phyloP scores from a whole-genome alignment of 1,140 invertebrate genomes.

The Aphaenogaster floridana region DNA sequence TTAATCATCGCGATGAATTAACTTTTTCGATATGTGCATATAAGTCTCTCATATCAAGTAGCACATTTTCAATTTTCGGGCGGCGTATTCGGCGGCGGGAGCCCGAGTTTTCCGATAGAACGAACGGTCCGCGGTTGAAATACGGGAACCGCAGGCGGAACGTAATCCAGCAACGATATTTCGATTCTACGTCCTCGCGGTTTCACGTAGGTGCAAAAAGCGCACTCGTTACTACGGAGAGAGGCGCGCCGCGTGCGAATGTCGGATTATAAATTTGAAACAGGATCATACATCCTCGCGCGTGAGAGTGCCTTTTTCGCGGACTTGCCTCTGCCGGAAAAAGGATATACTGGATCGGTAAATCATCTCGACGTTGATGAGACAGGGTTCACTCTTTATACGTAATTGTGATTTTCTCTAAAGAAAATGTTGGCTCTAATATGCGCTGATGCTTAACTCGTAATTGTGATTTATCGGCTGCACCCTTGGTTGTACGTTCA shows the following conservation, averaged over 20 bases:
- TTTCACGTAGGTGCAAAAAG: slow-evolving; percentile 57
- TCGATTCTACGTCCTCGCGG: slow-evolving; percentile 56
- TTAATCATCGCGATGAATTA: slow-evolving; percentile 25
- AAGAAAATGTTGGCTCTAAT: slow-evolving; percentile 28
- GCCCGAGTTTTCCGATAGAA: slow-evolving; percentile 42
- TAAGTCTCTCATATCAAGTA: slow-evolving; percentile 17
- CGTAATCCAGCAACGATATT: slow-evolving; percentile 61
- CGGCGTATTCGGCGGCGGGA: neutral
- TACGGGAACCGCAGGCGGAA: slow-evolving; percentile 51
- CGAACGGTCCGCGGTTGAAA: slow-evolving; percentile 37
- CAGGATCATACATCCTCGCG: slow-evolving; percentile 7
- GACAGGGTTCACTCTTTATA: slow-evolving; percentile 43
- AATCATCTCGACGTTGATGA: slow-evolving; percentile 54
- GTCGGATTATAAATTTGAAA: slow-evolving; percentile 56
- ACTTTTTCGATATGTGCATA: neutral
- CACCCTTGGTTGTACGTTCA: neutral
- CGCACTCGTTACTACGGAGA: slow-evolving; percentile 8
- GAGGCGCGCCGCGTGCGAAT: slow-evolving; percentile 30
- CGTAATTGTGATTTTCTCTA: slow-evolving; percentile 55
- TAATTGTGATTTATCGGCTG: slow-evolving; percentile 56
- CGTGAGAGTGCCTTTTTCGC: slow-evolving; percentile 1
- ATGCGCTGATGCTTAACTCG: slow-evolving; percentile 22
- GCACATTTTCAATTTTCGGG: slow-evolving; percentile 39
- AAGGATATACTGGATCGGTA: slow-evolving; percentile 17
- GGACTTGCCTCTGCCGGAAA: neutral